Evolutionary conservation across 2,888 invertebrate genomes (phyloP), one percentile per base, ranked within the genome.

Genomic region (Cistogaster globosa): DNA sequence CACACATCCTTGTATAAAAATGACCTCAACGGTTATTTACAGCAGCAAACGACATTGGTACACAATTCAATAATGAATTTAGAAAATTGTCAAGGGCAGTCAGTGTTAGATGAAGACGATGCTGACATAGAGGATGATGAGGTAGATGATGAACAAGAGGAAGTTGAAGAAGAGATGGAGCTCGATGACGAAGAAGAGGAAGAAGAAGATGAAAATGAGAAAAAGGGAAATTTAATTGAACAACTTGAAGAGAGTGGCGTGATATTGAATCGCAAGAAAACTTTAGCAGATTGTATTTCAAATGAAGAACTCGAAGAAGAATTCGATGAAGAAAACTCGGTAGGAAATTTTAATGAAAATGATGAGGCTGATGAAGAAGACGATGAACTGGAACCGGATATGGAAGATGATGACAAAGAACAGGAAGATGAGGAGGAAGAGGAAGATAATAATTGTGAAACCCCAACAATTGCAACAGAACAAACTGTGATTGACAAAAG

Each of bases 11-110:
- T 77, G 45, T 98, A 97, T 91, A 95, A 98, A 94, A 98, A 98
- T 88, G 97, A 98, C 92, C 97, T 98, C 0, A 96, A 96, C 89
- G 98, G 97, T 3, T 98, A 97, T 92, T 93, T 98, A 88, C 97
- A 97, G 7, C 97, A 98, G 89, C 98, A 98, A 92, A 97, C 98
- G 0, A 97, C 96, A 42, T 92, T 98, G 87, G 92, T 98, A 69
- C 97, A 97, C 90, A 97, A 95, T 90, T 97, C 96, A 12, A 97
- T 96, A 92, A 95, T 95, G 80, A 92, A 93, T 38, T 92, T 92
- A 53, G 88, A 75, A 78, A 26, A 65, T 60, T 77, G 60, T n/a
- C 67, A 86, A 51, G 81, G 74, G 11, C 63, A 72, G 1, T 75
- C 75, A 2, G 45, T 32, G 5, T 36, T 55, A 2, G 85, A 77